These are phyloP conservation scores for Liasis olivaceus DNA, from an alignment of 2,797 vertebrate species.

Conservation along the genomic window DNA sequence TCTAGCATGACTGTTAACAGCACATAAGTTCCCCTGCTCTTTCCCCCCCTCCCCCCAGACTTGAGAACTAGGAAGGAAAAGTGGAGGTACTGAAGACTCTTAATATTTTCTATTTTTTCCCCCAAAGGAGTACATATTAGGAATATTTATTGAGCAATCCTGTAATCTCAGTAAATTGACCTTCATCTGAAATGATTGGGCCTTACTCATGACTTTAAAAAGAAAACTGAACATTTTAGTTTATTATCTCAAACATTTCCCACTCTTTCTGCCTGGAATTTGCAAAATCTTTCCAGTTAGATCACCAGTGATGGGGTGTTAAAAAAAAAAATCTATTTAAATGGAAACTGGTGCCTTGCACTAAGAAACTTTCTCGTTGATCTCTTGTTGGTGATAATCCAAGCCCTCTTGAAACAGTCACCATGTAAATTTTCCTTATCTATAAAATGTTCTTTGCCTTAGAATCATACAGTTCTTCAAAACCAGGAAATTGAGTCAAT, in stretches of 20 bases:
- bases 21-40: too few species aligned
- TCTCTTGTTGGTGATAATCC: background rate
- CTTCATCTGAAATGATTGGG: background rate
- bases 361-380: background rate
- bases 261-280: background rate
- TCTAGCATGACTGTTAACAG: background rate
- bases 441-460: background rate
- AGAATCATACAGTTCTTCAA: rapidly evolving
- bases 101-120: background rate
- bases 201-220: background rate
- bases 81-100: background rate
- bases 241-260: background rate
- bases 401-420: background rate
- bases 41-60: too few species aligned
- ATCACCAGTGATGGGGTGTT: background rate
- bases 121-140: background rate
- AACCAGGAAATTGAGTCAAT: background rate
- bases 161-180: background rate
- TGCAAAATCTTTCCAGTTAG: background rate
- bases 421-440: background rate
- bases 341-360: too few species aligned
- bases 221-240: background rate
- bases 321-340: background rate
- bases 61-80: background rate
- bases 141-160: background rate